Conservation (phyloP, 2,888 invertebrate species). For the Cantharis flavilabris region DNA sequence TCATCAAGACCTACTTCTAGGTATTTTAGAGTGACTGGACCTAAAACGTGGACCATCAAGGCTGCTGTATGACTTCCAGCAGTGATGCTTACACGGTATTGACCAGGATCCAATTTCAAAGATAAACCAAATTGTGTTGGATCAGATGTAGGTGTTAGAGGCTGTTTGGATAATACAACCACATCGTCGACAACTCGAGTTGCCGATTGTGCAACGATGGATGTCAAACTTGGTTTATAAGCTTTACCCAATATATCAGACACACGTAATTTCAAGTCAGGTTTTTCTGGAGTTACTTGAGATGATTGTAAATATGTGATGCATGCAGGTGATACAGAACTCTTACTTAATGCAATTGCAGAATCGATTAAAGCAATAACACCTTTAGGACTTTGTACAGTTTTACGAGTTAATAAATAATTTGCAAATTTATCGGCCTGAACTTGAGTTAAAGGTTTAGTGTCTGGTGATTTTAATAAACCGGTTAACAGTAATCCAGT, state of each 20-base stretch:
- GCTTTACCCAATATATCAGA: slow-evolving; percentile 77
- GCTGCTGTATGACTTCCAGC: slow-evolving; percentile 64
- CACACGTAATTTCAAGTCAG: slow-evolving; percentile 72
- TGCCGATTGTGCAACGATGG: slow-evolving; percentile 75
- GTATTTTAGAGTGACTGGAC: slow-evolving; percentile 74
- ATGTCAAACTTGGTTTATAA: slow-evolving; percentile 69
- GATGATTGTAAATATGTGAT: slow-evolving; percentile 79
- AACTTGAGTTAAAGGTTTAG: slow-evolving; percentile 72
- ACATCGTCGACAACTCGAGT: slow-evolving; percentile 74
- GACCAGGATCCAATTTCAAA: slow-evolving; percentile 81
- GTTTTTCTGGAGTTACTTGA: slow-evolving; percentile 75
- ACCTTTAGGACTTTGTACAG: slow-evolving; percentile 85
- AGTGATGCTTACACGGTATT: slow-evolving; percentile 80
- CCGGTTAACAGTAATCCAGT: slow-evolving; percentile 69
- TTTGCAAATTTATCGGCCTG: slow-evolving; percentile 88
- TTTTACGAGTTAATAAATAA: slow-evolving; percentile 87
- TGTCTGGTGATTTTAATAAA: slow-evolving; percentile 58
- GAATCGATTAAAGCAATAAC: slow-evolving; percentile 82
- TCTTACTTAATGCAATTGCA: slow-evolving; percentile 59
- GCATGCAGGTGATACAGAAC: slow-evolving; percentile 77
- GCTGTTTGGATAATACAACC: slow-evolving; percentile 73
- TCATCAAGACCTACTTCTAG: slow-evolving; percentile 89
- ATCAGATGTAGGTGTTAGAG: slow-evolving; percentile 59
- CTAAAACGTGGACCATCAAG: slow-evolving; percentile 68
- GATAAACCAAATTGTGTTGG: slow-evolving; percentile 77